Evolutionary conservation across 1,140 invertebrate species (phyloP).

Genomic region (Bombus pyrosoma): DNA sequence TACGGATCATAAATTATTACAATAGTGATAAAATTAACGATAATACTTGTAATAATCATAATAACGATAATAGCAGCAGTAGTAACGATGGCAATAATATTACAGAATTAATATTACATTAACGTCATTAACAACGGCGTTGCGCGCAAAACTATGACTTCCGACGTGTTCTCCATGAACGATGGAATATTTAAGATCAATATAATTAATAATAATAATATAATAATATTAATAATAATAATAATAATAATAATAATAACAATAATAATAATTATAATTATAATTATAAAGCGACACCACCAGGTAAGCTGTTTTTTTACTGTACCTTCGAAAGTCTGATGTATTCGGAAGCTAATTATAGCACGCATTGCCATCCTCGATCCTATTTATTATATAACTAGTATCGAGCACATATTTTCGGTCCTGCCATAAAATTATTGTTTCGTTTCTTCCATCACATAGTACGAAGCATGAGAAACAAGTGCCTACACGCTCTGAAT

Average conservation of each 20-base stretch:
- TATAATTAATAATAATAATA: slow-evolving; percentile 46
- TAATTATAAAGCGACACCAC: slow-evolving; percentile 40
- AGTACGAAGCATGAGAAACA: slow-evolving; percentile 63
- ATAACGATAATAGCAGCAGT: slow-evolving; percentile 72
- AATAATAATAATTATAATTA: neutral
- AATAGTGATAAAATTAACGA: slow-evolving; percentile 71
- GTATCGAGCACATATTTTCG: slow-evolving; percentile 61
- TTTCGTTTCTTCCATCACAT: slow-evolving; percentile 51
- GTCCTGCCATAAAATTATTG: slow-evolving; percentile 58
- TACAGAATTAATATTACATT: slow-evolving; percentile 78
- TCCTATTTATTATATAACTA: slow-evolving; percentile 64
- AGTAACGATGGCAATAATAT: slow-evolving; percentile 76
- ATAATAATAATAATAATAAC: slow-evolving; percentile 25
- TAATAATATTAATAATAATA: slow-evolving; percentile 39
- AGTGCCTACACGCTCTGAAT: slow-evolving; percentile 53
- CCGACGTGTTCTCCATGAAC: slow-evolving; percentile 45
- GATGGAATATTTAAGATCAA: slow-evolving; percentile 61
- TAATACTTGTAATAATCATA: slow-evolving; percentile 75
- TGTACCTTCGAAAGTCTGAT: slow-evolving; percentile 44
- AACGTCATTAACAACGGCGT: slow-evolving; percentile 72
- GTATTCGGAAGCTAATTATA: slow-evolving; percentile 63
- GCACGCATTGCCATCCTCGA: slow-evolving; percentile 59
- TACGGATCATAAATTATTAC: slow-evolving; percentile 69
- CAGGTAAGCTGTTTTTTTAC: slow-evolving; percentile 44
- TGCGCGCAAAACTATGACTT: slow-evolving; percentile 62